Percentiles rank a stretch among this genome's conserved stretches.
phyloP scores from a whole-genome alignment of 1,140 invertebrate genomes.

The Whitmania pigra region DNA sequence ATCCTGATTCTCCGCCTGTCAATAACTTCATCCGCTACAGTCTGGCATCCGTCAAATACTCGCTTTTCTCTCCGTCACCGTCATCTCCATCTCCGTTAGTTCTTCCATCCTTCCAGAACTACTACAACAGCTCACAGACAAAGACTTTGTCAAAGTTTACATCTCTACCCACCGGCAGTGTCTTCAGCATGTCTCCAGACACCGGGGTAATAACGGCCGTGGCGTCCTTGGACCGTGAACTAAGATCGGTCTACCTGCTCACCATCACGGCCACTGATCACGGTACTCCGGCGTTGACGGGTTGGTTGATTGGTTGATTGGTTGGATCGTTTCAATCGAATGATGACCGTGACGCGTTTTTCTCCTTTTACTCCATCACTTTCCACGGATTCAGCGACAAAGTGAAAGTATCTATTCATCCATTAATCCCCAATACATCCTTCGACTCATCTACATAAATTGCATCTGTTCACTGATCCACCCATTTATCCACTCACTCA shows the following conservation, averaged over 20 bases:
- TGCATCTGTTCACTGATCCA: too few species aligned
- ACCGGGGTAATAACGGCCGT: slow-evolving; percentile 9
- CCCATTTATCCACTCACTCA: too few species aligned
- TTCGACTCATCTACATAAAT: too few species aligned
- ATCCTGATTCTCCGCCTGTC: neutral
- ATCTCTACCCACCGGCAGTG: neutral
- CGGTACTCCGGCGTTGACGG: slow-evolving; percentile 48
- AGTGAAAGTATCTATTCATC: too few species aligned
- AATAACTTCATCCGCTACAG: slow-evolving; percentile 16
- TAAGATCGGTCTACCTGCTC: slow-evolving; percentile 28
- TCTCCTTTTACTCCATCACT: too few species aligned
- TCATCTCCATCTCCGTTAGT: neutral
- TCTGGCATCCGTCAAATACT: neutral
- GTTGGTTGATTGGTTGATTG: too few species aligned
- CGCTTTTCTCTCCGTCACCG: neutral
- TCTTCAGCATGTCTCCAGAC: neutral
- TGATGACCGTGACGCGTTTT: too few species aligned
- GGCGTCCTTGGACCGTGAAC: slow-evolving; percentile 31
- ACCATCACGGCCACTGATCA: slow-evolving; percentile 33
- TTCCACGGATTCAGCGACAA: too few species aligned
- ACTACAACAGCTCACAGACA: neutral
- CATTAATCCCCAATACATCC: too few species aligned
- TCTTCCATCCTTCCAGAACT: neutral
- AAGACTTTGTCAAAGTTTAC: neutral
- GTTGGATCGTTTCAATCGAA: neutral